Conservation (phyloP, 2,888 invertebrate species). For the Erebia aethiops region DNA sequence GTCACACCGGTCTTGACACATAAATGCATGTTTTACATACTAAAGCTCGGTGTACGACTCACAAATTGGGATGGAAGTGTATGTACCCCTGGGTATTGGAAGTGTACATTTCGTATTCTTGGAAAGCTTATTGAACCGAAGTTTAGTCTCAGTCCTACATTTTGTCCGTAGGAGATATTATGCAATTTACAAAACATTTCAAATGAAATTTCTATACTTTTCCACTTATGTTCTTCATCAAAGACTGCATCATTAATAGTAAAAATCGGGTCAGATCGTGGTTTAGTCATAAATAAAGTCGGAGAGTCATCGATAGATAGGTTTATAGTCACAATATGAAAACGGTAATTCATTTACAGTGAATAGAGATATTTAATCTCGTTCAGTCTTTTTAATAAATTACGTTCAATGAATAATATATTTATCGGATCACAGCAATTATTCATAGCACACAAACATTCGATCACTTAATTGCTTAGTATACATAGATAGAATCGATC, state of each 20-base stretch:
- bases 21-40: conserved; percentile 45
- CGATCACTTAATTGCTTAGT: conserved; percentile 35
- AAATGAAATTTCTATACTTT: no score
- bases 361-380: not conserved
- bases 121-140: conserved; percentile 7
- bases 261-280: not conserved
- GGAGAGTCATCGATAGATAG: not conserved
- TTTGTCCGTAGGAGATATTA: not conserved
- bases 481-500: conserved; percentile 39
- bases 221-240: not conserved
- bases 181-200: no score
- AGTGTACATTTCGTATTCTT: not conserved
- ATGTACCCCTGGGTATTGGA: not conserved
- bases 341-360: not conserved
- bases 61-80: conserved; percentile 17
- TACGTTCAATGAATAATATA: not conserved
- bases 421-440: conserved; percentile 23
- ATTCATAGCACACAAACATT: conserved; percentile 29
- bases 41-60: conserved; percentile 24
- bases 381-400: not conserved
- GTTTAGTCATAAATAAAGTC: not conserved
- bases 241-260: not conserved
- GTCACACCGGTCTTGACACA: conserved; percentile 45
- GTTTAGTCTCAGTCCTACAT: not conserved
- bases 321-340: not conserved